Evolutionary conservation across 1,140 invertebrate species (phyloP), one percentile per base, ranked within the genome.

Genomic region (Trypoxylus dichotomus): DNA sequence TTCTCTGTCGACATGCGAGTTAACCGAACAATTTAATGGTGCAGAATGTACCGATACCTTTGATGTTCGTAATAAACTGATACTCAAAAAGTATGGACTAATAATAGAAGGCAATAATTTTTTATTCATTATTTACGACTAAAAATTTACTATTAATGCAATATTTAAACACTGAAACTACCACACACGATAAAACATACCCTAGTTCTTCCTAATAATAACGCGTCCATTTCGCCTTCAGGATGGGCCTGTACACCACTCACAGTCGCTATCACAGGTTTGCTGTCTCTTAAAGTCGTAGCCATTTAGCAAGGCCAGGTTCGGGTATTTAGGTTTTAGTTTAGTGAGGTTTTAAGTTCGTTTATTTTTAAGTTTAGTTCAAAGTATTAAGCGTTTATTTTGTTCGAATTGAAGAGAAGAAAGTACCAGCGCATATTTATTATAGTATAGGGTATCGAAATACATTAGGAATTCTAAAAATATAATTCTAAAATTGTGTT

Each of bases 181-280:
- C 7, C 21, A 71, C 21, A 63, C 60, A 43, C 63, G 41, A 3
- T n/a, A 15, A 68, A 58, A 89, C 92, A 92, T 88, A 93, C 92
- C 92, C 91, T 89, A 74, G 92, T 93, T 84, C 91, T 87, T 79
- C 92, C 92, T 42, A 93, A 88, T 54, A 93, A 89, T 74, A 93
- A 85, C 63, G 92, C 92, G 84, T 93, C 92, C 92, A 93, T 93
- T 87, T 93, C 92, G 76, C 91, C 91, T 85, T 92, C 92, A 0
- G 90, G 89, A 76, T 88, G 86, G 25, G 87, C 86, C 29, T 86
- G 81, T 82, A 84, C 83, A 81, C 86, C 82, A 79, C 84, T 85
- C 10, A 85, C 84, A 75, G 87, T 87, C 77, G 88, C 84, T 83
- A 84, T 83, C 81, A 83, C 84, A 76, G 83, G 84, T 78, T 85